Evolutionary conservation across 2,797 vertebrate genomes (phyloP).

Genomic region (Amphiprion clarkii): DNA sequence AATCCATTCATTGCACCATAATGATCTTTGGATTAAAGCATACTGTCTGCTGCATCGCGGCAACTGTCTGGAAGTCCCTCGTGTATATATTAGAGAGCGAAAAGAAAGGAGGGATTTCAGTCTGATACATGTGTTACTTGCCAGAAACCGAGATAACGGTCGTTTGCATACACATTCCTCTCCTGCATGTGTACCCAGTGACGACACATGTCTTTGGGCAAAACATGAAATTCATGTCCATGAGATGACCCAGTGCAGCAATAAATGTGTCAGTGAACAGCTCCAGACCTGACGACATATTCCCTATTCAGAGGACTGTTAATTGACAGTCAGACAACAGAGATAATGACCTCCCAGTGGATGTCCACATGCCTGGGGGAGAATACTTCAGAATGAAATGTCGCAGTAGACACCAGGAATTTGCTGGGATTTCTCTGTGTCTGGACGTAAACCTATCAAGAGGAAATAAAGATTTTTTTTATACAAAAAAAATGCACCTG

Average conservation of each 20-base stretch:
- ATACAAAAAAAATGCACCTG: neutral
- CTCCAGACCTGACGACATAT: constrained; percentile 49
- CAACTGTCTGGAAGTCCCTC: constrained; percentile 16
- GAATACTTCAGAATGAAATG: constrained; percentile 49
- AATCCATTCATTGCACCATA: neutral
- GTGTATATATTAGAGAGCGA: constrained; percentile 42
- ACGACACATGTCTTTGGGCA: constrained; percentile 14
- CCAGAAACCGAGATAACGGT: neutral
- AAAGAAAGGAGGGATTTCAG: constrained; percentile 11
- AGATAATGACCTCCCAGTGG: constrained; percentile 77
- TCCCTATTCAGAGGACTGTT: constrained; percentile 48
- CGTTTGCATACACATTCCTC: neutral
- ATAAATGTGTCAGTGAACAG: constrained; percentile 37
- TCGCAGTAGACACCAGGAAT: constrained; percentile 26
- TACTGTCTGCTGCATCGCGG: neutral
- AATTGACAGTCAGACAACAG: constrained; percentile 71
- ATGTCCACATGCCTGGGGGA: constrained; percentile 56
- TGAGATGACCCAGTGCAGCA: constrained; percentile 19
- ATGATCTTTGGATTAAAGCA: constrained; percentile 12
- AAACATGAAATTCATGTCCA: constrained; percentile 17
- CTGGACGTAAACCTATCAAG: constrained; percentile 33
- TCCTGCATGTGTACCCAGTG: neutral
- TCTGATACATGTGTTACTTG: neutral
- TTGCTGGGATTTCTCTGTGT: constrained; percentile 47
- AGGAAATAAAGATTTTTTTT: neutral